These are phyloP conservation scores for Emydocephalus ijimae DNA, from an alignment of 2,113 vertebrate genomes.

Conservation along the genomic window DNA sequence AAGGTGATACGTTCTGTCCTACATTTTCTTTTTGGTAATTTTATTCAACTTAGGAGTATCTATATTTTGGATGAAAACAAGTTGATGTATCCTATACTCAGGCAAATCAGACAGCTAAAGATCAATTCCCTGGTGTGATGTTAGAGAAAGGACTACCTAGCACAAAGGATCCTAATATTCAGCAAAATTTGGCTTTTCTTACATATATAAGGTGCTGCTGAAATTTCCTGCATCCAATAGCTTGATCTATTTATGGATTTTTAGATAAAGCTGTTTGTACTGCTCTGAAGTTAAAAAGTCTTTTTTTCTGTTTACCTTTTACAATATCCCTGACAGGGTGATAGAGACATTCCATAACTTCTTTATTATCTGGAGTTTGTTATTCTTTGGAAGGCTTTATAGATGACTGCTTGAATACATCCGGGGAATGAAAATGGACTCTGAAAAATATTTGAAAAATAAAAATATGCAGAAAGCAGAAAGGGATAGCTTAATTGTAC, in stretches of 20 bases:
- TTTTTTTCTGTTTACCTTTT: not conserved
- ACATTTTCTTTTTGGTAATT: fast-evolving
- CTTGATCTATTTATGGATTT: not conserved
- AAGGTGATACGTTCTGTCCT: fast-evolving
- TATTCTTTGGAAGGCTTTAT: not conserved
- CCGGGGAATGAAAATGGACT: not conserved
- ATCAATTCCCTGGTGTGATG: not conserved
- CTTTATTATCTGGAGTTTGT: not conserved
- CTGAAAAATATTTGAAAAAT: not conserved
- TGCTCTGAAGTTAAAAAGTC: not conserved
- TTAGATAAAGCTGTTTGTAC: not conserved
- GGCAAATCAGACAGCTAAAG: not conserved
- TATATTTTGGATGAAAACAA: not conserved
- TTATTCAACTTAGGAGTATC: not conserved
- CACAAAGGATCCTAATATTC: not conserved
- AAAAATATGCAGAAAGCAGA: not conserved
- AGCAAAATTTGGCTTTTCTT: not conserved
- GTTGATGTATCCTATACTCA: not conserved
- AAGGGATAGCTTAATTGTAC: not conserved
- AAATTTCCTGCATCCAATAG: not conserved
- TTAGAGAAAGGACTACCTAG: not conserved
- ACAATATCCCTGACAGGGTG: not conserved
- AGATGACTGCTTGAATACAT: not conserved
- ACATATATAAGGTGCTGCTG: not conserved
- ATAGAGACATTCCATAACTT: not conserved